These are phyloP conservation scores for Cataglyphis hispanica DNA, from an alignment of 1,140 invertebrate species.

Conservation along the genomic window DNA sequence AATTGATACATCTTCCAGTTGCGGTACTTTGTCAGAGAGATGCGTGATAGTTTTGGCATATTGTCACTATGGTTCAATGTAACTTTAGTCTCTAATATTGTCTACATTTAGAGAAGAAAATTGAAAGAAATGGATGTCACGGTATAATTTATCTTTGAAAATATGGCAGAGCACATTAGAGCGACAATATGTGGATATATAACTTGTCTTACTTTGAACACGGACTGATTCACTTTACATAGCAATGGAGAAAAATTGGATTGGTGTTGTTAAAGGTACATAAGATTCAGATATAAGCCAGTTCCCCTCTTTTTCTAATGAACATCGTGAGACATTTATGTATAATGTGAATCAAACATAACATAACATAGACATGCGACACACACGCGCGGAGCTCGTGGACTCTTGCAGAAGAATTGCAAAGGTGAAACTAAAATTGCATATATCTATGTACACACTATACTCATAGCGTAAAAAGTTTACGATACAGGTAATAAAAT, in stretches of 20 bases:
- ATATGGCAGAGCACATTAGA: conserved; percentile 37
- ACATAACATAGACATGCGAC: conserved; percentile 82
- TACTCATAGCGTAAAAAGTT: conserved; percentile 17
- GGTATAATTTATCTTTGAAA: conserved; percentile 54
- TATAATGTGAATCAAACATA: conserved; percentile 57
- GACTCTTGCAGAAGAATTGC: conserved; percentile 39
- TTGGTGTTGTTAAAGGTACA: conserved; percentile 54
- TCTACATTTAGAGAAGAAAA: conserved; percentile 29
- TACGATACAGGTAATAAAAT: conserved; percentile 26
- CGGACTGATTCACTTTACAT: conserved; percentile 67
- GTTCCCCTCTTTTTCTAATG: conserved; percentile 44
- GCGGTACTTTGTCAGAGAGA: conserved; percentile 23
- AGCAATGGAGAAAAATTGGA: conserved; percentile 76
- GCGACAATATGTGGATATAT: conserved; percentile 46
- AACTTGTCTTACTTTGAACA: conserved; percentile 57
- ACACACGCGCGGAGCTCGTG: conserved; percentile 81
- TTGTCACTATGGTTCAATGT: conserved; percentile 71
- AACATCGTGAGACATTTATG: conserved; percentile 42
- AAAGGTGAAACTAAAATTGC: conserved; percentile 41
- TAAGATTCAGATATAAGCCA: conserved; percentile 53
- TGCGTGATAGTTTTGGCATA: conserved; percentile 67
- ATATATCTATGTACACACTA: not conserved
- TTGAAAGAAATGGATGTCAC: conserved; percentile 44
- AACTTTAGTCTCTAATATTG: conserved; percentile 40
- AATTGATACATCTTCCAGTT: conserved; percentile 14